Evolutionary conservation across 2,113 vertebrate genomes (phyloP).

Genomic region (Petaurus breviceps): DNA sequence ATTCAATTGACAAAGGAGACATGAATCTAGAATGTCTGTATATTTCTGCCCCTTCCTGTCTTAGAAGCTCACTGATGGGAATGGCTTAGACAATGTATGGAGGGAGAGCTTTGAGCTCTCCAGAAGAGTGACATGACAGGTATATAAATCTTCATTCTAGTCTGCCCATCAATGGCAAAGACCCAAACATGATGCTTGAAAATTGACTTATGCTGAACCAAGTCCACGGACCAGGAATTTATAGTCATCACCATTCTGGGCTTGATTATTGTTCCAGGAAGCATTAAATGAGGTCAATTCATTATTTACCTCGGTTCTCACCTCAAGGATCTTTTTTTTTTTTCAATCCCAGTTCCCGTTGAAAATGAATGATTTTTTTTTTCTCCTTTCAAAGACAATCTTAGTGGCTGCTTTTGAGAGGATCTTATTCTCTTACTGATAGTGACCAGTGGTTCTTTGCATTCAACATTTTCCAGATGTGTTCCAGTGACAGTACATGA

Average conservation of each 20-base stretch:
- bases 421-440: background rate
- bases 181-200: background rate
- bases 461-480: background rate
- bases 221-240: background rate
- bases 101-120: background rate
- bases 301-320: background rate
- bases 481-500: background rate
- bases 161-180: background rate
- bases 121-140: background rate
- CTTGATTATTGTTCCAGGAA: background rate
- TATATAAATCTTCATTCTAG: background rate
- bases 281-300: background rate
- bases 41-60: background rate
- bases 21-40: background rate
- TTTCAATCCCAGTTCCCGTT: background rate
- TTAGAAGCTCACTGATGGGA: background rate
- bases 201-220: background rate
- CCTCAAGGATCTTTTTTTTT: background rate
- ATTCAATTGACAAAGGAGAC: background rate
- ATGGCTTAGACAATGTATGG: background rate
- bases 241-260: background rate
- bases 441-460: background rate
- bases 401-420: background rate
- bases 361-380: background rate
- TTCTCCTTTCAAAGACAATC: background rate